These are phyloP conservation scores for Melanerpes formicivorus DNA, from an alignment of 2,113 vertebrate species.

Conservation along the genomic window DNA sequence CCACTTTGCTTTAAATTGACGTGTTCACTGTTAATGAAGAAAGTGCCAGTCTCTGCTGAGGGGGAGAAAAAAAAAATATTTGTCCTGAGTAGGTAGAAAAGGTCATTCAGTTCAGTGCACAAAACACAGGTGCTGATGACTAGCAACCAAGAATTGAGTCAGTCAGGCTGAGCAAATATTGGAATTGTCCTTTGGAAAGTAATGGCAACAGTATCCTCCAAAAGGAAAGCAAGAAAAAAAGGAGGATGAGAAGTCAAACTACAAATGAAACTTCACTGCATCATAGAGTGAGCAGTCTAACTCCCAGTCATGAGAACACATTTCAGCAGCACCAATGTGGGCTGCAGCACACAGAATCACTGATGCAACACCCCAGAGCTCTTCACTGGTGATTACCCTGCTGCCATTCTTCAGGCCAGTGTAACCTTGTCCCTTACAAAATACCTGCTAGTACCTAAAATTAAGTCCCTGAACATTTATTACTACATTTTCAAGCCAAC, in stretches of 20 bases:
- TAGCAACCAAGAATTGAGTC: not conserved
- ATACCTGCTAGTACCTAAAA: not conserved
- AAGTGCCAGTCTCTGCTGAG: not conserved
- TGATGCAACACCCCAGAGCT: not conserved
- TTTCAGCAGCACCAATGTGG: fast-evolving
- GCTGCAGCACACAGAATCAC: not conserved
- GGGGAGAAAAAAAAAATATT: not conserved
- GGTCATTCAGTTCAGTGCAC: conserved; percentile 25
- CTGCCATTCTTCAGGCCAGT: not conserved
- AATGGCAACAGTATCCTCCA: not conserved
- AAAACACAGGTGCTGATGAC: conserved; percentile 1
- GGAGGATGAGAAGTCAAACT: not conserved
- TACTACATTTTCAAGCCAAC: not conserved
- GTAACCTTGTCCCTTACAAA: not conserved
- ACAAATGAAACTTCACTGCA: not conserved
- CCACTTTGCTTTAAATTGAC: conserved; percentile 40
- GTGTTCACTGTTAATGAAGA: conserved; percentile 1
- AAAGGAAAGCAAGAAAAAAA: not conserved
- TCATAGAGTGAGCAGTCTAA: not conserved
- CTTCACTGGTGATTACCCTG: not conserved
- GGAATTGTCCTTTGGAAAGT: not conserved
- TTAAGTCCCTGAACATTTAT: not conserved
- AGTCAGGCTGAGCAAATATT: not conserved
- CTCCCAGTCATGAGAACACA: not conserved
- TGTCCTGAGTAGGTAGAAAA: conserved; percentile 27